These are phyloP conservation scores for Cheilosia scutellata DNA, from an alignment of 2,888 invertebrate genomes.

Conservation along the genomic window DNA sequence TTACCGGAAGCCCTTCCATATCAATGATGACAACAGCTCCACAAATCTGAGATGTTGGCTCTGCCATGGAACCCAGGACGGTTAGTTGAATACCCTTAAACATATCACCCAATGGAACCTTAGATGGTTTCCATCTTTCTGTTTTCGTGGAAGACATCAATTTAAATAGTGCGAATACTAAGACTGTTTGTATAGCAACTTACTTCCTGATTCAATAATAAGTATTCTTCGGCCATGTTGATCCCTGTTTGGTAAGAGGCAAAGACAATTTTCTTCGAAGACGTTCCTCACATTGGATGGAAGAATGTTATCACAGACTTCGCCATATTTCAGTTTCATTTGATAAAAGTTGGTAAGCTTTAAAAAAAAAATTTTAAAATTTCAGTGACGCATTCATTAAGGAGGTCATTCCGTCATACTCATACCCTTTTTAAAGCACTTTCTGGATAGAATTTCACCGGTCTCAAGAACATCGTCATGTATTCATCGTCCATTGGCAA, in stretches of 20 bases:
- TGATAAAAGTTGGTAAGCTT: conserved; percentile 90
- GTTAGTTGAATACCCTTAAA: conserved; percentile 89
- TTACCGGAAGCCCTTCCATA: conserved; percentile 89
- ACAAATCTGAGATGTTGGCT: conserved; percentile 91
- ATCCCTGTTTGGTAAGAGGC: conserved; percentile 89
- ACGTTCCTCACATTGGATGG: conserved; percentile 87
- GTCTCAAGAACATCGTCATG: conserved; percentile 91
- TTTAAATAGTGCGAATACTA: not conserved
- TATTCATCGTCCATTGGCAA: conserved; percentile 90
- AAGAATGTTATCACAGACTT: conserved; percentile 87
- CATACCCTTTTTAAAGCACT: conserved; percentile 91
- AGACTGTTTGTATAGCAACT: conserved; percentile 77
- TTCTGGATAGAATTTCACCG: conserved; percentile 93
- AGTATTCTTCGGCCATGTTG: conserved; percentile 89
- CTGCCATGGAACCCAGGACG: conserved; percentile 90
- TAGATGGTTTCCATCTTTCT: conserved; percentile 91
- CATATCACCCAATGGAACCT: conserved; percentile 87
- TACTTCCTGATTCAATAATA: conserved; percentile 89
- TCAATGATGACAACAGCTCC: conserved; percentile 91
- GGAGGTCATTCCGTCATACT: conserved; percentile 84
- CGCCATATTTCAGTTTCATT: conserved; percentile 87
- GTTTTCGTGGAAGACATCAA: conserved; percentile 76
- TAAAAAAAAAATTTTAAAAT: conserved; percentile 73
- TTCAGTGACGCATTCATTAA: not conserved
- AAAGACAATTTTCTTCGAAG: conserved; percentile 88